Evolutionary conservation across 1,140 invertebrate genomes (phyloP), one percentile per base, ranked within the genome.

Genomic region (Drosophila varians): DNA sequence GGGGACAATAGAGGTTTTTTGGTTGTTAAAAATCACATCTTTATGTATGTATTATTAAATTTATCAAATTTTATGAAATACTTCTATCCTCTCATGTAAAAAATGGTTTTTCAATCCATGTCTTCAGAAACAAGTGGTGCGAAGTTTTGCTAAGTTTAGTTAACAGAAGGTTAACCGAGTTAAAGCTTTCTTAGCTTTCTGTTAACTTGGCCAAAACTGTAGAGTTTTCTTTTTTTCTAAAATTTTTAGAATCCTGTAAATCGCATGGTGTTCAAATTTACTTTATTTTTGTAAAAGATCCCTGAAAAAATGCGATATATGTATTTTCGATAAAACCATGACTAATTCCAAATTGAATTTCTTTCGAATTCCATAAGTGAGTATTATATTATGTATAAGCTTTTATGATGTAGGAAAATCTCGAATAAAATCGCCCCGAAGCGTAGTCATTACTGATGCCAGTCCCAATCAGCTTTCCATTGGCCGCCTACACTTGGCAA

Each of bases 401-500:
- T 19, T 51, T 6, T 25, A 0, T 14, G 14, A 42, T 31, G 43
- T 21, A n/a, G 16, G 14, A 11, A 62, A 38, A 43, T 66, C 45
- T 43, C 31, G 45, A 25, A 25, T 28, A 52, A 28, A 43, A 77
- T 65, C 68, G 60, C 19, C 60, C 61, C 40, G 60, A 70, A 36
- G 21, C 38, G 34, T 49, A 45, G 56, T 73, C 60, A 77, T 82
- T 88, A 74, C 77, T 86, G 88, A 86, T 88, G 77, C 77, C 74
- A 62, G 60, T 83, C 54, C 56, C 83, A 88, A 88, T 88, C 62
- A 86, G 74, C 88, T 86, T 83, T 83, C 77, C 62, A 82, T 77
- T 83, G 61, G 58, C 46, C 42, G 62, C 57, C 56, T 51, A 49
- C 38, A n/a, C 18, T 34, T 26, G 16, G 45, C 25, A 12, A 60